A percentile compares a stretch with the other conserved stretches of the same genome.
These are phyloP conservation scores for Hydrocynus forskahlii DNA, from an alignment of 2,797 vertebrate genomes.

Conservation along the genomic window DNA sequence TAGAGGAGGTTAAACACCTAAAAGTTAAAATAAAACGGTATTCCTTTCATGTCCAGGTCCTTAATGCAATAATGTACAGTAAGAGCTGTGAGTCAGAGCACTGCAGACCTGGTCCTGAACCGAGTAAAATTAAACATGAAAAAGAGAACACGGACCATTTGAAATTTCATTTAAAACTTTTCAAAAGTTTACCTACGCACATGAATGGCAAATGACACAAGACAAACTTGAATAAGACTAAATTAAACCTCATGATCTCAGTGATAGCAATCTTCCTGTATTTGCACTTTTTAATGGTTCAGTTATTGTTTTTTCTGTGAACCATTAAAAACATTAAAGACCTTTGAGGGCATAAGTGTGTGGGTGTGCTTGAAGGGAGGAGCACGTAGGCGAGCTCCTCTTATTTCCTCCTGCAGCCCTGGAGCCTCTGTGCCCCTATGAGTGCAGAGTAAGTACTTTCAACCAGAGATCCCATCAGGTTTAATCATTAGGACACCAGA, in stretches of 20 bases:
- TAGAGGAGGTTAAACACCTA: no score
- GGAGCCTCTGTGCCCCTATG: neutral
- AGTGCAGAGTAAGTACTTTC: conserved; percentile 26
- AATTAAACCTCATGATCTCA: conserved; percentile 17
- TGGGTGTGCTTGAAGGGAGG: conserved; percentile 6
- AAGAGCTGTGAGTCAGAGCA: no score
- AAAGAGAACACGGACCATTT: neutral
- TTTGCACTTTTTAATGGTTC: neutral
- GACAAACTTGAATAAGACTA: neutral
- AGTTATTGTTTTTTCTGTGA: neutral
- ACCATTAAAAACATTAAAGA: conserved; percentile 43
- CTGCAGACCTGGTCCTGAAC: no score
- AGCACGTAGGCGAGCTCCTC: neutral
- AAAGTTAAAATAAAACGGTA: no score
- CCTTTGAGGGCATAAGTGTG: conserved; percentile 20
- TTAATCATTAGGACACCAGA: conserved; percentile 7
- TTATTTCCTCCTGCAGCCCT: conserved; percentile 30
- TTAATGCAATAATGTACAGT: no score
- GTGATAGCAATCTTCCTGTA: conserved; percentile 36
- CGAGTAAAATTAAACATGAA: no score
- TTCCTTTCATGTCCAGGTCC: no score
- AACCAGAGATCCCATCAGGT: neutral
- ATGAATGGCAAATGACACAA: neutral
- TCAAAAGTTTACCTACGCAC: no score
- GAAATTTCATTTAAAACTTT: no score